Evolutionary conservation across 2,113 vertebrate genomes (phyloP), one percentile per base, ranked within the genome.

Genomic region (Hippocampus barbouri): DNA sequence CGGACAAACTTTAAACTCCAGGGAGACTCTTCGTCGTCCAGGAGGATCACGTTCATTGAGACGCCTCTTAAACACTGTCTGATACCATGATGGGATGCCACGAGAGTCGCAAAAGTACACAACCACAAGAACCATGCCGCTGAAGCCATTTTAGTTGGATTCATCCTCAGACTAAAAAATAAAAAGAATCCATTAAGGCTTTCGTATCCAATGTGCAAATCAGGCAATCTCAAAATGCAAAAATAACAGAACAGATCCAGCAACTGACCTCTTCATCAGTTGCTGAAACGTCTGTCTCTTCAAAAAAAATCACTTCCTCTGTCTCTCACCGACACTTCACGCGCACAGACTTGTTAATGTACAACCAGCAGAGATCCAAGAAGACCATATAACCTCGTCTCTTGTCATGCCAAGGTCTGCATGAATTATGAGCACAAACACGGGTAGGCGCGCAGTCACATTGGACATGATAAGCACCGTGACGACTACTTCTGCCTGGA

Each of bases 1-100:
- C 64, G 0, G 73, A 99, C 88, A 67, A 78, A 87, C 1, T 71
- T 51, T 56, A 91, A 57, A 66, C 86, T 83, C 86, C 92, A 91
- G 23, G 90, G 91, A 66, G 94, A 94, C 18, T 89, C 86, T 0
- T 84, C 78, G 69, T 95, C 94, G 51, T 95, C 87, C 89, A 98
- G 86, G 74, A 97, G 89, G 79, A 99, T 92, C 77, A 98, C 94
- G 2, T 93, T 96, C 78, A 99, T 91, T 25, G 81, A 78, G 0
- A 69, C 18, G n/a, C 85, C 66, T 0, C 82, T 62, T 41, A 85
- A 54, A 72, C 90, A 91, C 15, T 49, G 43, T 5, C 16, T 21
- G 43, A 47, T 4, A 5, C 25, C 14, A 12, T 10, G 6, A 66
- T 72, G 80, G 2, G n/a, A 49, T 38, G 62, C 41, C 4, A 47